These are phyloP conservation scores for Emmelina monodactyla DNA, from an alignment of 2,888 invertebrate genomes.

Conservation along the genomic window DNA sequence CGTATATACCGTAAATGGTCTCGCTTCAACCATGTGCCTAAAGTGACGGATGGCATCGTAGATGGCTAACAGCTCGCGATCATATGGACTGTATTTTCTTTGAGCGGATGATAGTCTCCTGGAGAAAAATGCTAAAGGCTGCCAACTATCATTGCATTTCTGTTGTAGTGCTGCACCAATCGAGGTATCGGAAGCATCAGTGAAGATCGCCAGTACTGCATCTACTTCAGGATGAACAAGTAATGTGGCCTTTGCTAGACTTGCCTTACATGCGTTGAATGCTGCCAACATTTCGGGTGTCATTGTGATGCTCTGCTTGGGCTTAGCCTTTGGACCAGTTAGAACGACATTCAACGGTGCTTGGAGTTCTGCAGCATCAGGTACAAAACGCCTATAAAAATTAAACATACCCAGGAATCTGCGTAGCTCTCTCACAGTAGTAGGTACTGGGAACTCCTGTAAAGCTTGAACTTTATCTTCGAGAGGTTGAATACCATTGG, in stretches of 20 bases:
- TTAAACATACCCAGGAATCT: constrained; percentile 15
- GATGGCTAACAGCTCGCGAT: constrained; percentile 14
- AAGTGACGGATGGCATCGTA: constrained; percentile 16
- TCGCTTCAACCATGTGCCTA: constrained; percentile 13
- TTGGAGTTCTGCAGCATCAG: constrained; percentile 9
- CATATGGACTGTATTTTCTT: constrained; percentile 12
- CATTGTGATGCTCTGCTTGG: constrained; percentile 1
- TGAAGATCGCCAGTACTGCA: constrained; percentile 3
- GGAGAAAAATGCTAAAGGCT: constrained; percentile 15
- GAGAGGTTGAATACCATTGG: constrained; percentile 8
- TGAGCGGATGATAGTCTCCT: constrained; percentile 13
- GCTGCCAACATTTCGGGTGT: constrained; percentile 2
- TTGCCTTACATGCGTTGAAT: constrained; percentile 6
- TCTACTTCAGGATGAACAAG: background rate
- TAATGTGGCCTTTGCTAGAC: constrained; percentile 2
- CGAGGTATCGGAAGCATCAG: constrained; percentile 9
- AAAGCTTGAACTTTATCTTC: background rate
- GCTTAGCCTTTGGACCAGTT: constrained; percentile 2
- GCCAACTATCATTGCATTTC: constrained; percentile 6
- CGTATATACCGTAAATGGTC: constrained; percentile 13
- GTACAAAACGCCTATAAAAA: constrained; percentile 12
- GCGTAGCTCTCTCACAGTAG: constrained; percentile 9
- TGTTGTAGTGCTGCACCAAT: background rate
- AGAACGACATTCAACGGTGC: constrained; percentile 6
- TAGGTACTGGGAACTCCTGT: constrained; percentile 7